Base-by-base conservation (phyloP, 2,888 invertebrate species). In the Cryptocephalus primarius region DNA sequence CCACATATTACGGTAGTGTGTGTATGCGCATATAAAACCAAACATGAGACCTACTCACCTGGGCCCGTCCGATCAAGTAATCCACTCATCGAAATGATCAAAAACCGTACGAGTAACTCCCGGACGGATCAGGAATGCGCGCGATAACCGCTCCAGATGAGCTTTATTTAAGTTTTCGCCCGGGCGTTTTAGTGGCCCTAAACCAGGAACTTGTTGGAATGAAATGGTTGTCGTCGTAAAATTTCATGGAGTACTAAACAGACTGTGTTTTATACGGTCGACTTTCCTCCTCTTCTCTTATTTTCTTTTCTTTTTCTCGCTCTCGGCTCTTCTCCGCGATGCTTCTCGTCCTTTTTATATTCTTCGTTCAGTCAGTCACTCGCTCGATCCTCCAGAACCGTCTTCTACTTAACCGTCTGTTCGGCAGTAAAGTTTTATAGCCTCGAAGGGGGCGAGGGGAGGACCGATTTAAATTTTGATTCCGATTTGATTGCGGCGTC, bases 181-280 rank as follows among this genome's bases (percentile, higher is more conserved):
- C 48, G 49, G 57, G 42, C 9, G 55, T 61, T 64, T 62, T 60
- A 62, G 59, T 60, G 58, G 55, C 54, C 60, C 58, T 62, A 62
- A 63, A 61, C 61, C 55, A 61, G 63, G 59, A 61, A 67, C 65
- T 66, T 66, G 64, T 63, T 63, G 62, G 62, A 64, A 61, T 62
- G 62, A 59, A 63, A 62, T 60, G 63, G 60, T 59, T 62, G 55
- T 62, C 53, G 64, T 65, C 66, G 61, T 68, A 66, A 68, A 68
- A 64, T 66, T 66, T 67, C 65, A 66, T 65, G 63, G 62, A 59
- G 63, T 60, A 66, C 61, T 66, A 67, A 67, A 67, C 63, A 56
- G 60, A 53, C 58, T 60, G 63, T 59, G 62, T 64, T 36, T 36
- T 62, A 60, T 62, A 63, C 54, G 60, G 57, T 40, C 39, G 52